Percentiles rank a stretch among this genome's conserved stretches.
phyloP scores from a whole-genome alignment of 1,140 invertebrate species.

The Subanguina moxae region DNA sequence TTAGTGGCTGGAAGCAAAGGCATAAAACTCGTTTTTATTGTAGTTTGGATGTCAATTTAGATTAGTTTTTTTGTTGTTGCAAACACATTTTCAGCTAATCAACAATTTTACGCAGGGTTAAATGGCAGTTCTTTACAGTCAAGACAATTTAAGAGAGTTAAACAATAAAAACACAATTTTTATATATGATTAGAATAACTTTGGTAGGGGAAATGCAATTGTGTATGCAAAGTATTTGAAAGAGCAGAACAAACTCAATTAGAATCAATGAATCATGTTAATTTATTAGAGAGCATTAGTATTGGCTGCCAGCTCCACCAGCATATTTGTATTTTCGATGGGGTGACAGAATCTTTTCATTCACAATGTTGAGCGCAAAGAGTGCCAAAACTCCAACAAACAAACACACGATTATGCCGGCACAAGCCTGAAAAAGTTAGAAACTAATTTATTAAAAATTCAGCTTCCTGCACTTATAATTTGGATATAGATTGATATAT shows the following conservation, averaged over 20 bases:
- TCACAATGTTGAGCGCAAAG: conserved; percentile 36
- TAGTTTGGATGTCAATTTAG: too few relatives aligned
- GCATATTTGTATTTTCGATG: conserved; percentile 26
- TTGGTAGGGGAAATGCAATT: not conserved
- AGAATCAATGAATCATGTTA: too few relatives aligned
- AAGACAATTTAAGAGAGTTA: not conserved
- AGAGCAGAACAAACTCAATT: too few relatives aligned
- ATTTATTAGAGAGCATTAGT: not conserved
- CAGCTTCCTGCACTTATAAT: not conserved
- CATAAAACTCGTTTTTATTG: too few relatives aligned
- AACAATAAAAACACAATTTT: not conserved
- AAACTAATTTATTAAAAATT: too few relatives aligned
- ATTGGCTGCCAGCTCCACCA: conserved; percentile 1
- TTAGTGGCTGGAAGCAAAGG: too few relatives aligned
- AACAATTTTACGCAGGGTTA: not conserved
- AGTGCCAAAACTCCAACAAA: conserved; percentile 33
- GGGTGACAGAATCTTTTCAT: conserved; percentile 31
- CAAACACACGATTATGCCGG: conserved; percentile 36
- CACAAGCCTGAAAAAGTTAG: conserved; percentile 28
- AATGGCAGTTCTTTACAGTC: not conserved
- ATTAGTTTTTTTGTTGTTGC: too few relatives aligned
- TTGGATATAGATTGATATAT: not conserved
- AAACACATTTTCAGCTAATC: too few relatives aligned
- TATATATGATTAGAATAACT: not conserved
- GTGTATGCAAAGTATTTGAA: not conserved